Conservation (phyloP, 2,113 vertebrate genomes). For the Campylorhamphus procurvoides region DNA sequence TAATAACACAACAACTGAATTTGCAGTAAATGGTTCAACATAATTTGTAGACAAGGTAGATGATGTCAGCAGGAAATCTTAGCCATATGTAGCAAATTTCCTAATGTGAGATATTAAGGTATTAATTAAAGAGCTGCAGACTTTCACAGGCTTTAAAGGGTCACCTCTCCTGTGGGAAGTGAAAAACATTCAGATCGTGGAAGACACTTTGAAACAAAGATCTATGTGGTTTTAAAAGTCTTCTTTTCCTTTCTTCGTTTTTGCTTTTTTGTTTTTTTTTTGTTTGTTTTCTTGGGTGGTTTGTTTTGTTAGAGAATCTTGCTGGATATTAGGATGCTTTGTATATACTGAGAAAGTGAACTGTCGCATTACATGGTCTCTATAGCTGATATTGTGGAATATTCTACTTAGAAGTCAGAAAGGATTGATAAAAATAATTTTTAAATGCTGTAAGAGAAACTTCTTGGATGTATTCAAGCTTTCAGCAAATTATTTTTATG, state of each 20-base stretch:
- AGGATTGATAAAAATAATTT: background rate
- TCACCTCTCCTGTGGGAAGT: background rate
- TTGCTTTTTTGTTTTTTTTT: too few species aligned
- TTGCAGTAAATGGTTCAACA: conserved; percentile 22
- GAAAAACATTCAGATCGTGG: background rate
- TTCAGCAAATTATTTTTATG: background rate
- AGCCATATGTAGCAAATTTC: background rate
- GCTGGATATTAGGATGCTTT: too few species aligned
- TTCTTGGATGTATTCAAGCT: background rate
- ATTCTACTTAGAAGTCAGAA: background rate
- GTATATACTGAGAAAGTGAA: too few species aligned
- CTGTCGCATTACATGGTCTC: too few species aligned
- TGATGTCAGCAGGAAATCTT: conserved; percentile 1
- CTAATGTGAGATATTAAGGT: background rate
- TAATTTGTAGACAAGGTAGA: background rate
- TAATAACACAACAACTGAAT: conserved; percentile 3
- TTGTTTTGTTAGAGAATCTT: too few species aligned
- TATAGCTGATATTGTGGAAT: background rate
- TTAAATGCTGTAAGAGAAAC: background rate
- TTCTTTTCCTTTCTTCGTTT: background rate
- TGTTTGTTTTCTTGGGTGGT: too few species aligned
- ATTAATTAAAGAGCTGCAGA: background rate
- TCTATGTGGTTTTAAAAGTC: accelerated
- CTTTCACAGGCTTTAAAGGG: background rate
- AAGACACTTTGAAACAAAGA: background rate